Evolutionary conservation across 2,797 vertebrate species (phyloP), one percentile per base, ranked within the genome.

Genomic region (Babyrousa celebensis): DNA sequence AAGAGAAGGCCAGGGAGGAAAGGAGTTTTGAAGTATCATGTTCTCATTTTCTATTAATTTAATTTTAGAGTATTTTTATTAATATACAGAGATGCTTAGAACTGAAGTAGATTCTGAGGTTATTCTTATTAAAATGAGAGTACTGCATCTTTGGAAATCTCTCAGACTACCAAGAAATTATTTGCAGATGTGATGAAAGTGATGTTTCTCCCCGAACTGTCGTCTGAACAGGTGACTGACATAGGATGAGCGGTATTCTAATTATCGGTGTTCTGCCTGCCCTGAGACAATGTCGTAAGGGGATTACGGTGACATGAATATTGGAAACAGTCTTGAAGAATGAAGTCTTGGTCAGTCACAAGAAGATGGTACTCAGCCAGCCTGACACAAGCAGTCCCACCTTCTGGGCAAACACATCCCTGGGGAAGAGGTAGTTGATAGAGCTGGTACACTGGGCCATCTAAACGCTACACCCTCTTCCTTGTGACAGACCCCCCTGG

Each of bases 1-100:
- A 94, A 97, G 84, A 82, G 60, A 94, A 43, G n/a, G n/a, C 40
- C 43, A 60, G 72, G 58, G 95, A 96, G 18, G 23, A 92, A 92
- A 95, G 32, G 12, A 63, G 20, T 93, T 70, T 94, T 82, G 29
- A 92, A 80, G 62, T 68, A 32, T 89, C 54, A 85, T 89, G 23
- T 93, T 96, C 52, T 96, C 74, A 1, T 84, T 96, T 94, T 93
- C 48, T 65, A 48, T 43, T 72, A 90, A 40, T 67, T 94, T 54
- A 67, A 43, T 48, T 84, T 75, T 85, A 78, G 67, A 68, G n/a
- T 68, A 62, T 25, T 84, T 72, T 94, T 85, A 92, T 84, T 67
- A 67, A 58, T 85, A 83, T 21, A 20, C 15, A 70, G 71, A 94
- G 36, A 72, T 89, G 90, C 96, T 85, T 40, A 94, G 94, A 94